Evolutionary conservation across 2,888 invertebrate genomes (phyloP).

Genomic region (Allolobophora icterica): DNA sequence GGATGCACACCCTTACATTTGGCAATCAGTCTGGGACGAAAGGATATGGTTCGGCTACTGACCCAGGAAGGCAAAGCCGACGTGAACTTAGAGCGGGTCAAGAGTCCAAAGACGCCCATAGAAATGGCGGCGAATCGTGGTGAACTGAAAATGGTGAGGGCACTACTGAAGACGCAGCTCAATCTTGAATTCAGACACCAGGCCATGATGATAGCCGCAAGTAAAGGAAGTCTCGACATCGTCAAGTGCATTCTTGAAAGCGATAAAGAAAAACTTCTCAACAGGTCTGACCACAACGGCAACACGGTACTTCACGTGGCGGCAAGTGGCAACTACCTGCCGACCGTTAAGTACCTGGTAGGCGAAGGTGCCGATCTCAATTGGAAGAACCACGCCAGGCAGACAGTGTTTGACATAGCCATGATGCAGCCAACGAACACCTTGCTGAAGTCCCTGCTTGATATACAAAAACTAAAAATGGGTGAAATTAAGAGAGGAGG

Average conservation of each 20-base stretch:
- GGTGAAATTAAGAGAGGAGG: constrained; percentile 32
- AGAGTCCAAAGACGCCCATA: constrained; percentile 40
- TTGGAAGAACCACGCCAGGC: constrained; percentile 36
- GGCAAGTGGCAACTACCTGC: constrained; percentile 21
- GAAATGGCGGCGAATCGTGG: constrained; percentile 40
- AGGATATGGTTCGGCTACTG: constrained; percentile 28
- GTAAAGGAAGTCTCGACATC: constrained; percentile 37
- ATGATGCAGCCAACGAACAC: constrained; percentile 28
- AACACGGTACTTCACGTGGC: constrained; percentile 40
- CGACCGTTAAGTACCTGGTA: constrained; percentile 33
- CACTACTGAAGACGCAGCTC: constrained; percentile 37
- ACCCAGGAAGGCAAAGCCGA: constrained; percentile 27
- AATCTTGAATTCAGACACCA: constrained; percentile 34
- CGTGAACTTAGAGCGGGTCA: constrained; percentile 39
- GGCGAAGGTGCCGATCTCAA: constrained; percentile 35
- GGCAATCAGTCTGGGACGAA: not conserved
- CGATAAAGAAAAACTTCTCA: constrained; percentile 22
- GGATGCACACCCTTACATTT: constrained; percentile 28
- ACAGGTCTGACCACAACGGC: constrained; percentile 37
- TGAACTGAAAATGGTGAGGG: constrained; percentile 31
- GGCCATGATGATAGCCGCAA: constrained; percentile 39
- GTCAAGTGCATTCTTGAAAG: constrained; percentile 33
- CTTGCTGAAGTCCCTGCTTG: constrained; percentile 38
- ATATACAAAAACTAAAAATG: constrained; percentile 24
- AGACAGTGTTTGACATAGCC: constrained; percentile 41